Percentiles rank a stretch among this genome's conserved stretches.
Conservation (phyloP, 2,113 vertebrate genomes). For the Stigmatopora argus region DNA sequence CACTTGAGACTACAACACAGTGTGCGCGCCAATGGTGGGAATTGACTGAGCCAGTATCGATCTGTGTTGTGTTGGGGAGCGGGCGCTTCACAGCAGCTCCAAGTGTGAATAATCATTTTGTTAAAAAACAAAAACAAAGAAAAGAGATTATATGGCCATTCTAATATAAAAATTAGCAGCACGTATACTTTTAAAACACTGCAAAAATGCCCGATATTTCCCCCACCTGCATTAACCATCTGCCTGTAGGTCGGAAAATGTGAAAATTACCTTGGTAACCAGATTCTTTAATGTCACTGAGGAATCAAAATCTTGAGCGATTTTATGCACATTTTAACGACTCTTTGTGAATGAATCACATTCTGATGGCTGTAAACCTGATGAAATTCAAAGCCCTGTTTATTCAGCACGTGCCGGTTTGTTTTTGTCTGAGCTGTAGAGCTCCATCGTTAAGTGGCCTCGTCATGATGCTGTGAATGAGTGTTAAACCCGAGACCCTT, state of each 20-base stretch:
- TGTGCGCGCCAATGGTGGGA: constrained; percentile 15
- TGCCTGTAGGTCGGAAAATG: neutral
- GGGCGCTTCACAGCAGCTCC: neutral
- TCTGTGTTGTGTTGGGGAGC: constrained; percentile 12
- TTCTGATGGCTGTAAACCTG: constrained; percentile 34
- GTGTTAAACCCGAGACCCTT: constrained; percentile 4
- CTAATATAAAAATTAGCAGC: neutral
- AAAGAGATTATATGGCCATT: neutral
- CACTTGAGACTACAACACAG: constrained; percentile 6
- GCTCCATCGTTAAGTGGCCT: constrained; percentile 16
- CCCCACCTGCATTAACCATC: neutral
- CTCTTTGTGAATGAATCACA: constrained; percentile 33
- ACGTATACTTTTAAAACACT: neutral
- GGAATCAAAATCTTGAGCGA: neutral
- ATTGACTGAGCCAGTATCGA: constrained; percentile 21
- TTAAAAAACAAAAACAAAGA: neutral
- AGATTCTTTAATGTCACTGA: neutral
- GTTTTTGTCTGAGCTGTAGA: constrained; percentile 27
- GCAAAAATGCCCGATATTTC: neutral
- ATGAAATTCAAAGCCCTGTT: constrained; percentile 22
- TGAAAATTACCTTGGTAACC: constrained; percentile 2
- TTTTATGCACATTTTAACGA: constrained; percentile 27
- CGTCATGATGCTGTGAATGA: constrained; percentile 4
- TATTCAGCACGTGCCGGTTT: constrained; percentile 31
- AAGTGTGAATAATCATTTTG: constrained; percentile 2